Base-by-base conservation (phyloP, 2,797 vertebrate species). In the Coccyzus lansbergi region DNA sequence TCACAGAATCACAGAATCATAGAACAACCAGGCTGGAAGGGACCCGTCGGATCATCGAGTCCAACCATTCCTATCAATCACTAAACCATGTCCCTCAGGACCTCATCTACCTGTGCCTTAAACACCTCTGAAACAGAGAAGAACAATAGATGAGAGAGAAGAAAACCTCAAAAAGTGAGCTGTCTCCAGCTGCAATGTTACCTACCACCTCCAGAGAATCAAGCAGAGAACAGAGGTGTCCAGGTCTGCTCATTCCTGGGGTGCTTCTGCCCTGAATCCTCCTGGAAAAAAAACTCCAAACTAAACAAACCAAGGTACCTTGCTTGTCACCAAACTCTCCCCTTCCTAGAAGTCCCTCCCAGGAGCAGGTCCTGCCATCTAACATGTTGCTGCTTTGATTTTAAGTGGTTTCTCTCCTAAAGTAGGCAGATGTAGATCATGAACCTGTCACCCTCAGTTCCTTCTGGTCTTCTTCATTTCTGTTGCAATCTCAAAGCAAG, bases 311-410 rank as follows among this genome's bases (percentile, higher is more conserved):
- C 4, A 31, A 25, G 31, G 36, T 52, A 36, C 34, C 16, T 21
- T 13, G 20, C 40, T 12, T 48, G 51, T 26, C 56, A 44, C 67
- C 48, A 36, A 52, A 42, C 25, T 29, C 17, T 20, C 46, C 22
- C 14, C 22, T 26, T 70, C 36, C 38, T 82, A 36, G 26, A 71
- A 53, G 56, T 21, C 4, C 0, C 56, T 22, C 22, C 16, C 33
- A 38, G 46, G 67, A 52, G 26, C 2, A 1, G 48, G 16, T 38
- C 5, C 44, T 42, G 40, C 31, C 20, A 34, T 12, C 55, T 5
- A 1, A 28, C 3, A 3, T 48, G 33, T 38, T 1, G 1, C 16
- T 31, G 8, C 10, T 46, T 36, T n/a, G n/a, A n/a, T n/a, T 62
- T 70, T 44, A 31, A 36, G 56, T 53, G 67, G 13, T 69, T 51